Percentiles rank a stretch among this genome's conserved stretches.
phyloP scores from a whole-genome alignment of 2,113 vertebrate species.

The Trematocara variabile region DNA sequence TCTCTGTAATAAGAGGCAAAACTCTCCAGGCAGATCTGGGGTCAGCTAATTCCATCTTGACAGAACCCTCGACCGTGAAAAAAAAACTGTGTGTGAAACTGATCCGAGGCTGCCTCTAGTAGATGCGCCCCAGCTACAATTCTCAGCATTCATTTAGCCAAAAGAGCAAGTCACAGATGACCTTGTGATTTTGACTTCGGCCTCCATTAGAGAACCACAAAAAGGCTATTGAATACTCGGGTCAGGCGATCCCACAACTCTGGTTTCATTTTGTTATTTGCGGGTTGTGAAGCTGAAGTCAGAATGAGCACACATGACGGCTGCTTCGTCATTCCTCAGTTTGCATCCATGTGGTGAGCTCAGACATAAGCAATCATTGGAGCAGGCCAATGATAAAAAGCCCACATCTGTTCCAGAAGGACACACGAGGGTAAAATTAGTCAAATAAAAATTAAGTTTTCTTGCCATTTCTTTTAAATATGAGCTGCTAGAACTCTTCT shows the following conservation, averaged over 20 bases:
- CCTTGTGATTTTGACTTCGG: background rate
- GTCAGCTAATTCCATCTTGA: conserved; percentile 30
- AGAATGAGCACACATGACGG: background rate
- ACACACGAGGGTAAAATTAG: background rate
- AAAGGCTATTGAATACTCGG: background rate
- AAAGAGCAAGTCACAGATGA: conserved; percentile 12
- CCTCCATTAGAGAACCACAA: background rate
- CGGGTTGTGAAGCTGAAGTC: background rate
- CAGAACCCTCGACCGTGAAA: background rate
- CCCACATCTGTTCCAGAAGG: background rate
- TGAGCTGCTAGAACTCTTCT: background rate
- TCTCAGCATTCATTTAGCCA: background rate
- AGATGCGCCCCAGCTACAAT: background rate
- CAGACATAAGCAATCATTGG: fast-evolving
- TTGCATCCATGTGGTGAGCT: background rate
- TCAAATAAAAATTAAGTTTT: background rate
- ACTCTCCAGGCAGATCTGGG: conserved; percentile 9
- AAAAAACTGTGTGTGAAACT: background rate
- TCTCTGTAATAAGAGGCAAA: conserved; percentile 43
- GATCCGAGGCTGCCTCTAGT: background rate
- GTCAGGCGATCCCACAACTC: background rate
- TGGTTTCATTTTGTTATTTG: background rate
- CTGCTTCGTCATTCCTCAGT: background rate
- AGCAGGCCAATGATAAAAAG: background rate
- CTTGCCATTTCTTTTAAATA: background rate